These are phyloP conservation scores for Anas flavirostris DNA, from an alignment of 2,797 vertebrate species.

Conservation along the genomic window DNA sequence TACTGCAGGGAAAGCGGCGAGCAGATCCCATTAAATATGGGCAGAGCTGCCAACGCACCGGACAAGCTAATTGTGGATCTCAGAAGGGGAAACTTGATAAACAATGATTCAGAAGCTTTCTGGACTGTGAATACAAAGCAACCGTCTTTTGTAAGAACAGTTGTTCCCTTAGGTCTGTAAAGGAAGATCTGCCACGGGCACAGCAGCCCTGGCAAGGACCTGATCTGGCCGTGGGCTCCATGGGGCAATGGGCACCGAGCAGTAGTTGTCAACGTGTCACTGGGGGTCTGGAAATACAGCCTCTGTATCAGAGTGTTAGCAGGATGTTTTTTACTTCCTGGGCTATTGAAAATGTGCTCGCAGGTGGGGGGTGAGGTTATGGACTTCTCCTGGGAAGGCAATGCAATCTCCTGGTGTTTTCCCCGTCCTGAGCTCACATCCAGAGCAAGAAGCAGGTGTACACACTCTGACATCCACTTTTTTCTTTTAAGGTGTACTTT, in stretches of 20 bases:
- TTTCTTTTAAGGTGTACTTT: neutral
- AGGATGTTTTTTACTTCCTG: neutral
- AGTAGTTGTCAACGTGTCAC: neutral
- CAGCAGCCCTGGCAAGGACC: neutral
- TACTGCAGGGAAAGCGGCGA: too few species aligned
- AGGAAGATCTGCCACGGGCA: neutral
- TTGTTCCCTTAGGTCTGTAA: neutral
- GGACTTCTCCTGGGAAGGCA: neutral
- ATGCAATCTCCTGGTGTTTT: neutral
- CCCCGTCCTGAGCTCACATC: fast-evolving
- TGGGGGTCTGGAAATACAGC: neutral
- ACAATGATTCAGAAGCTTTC: neutral
- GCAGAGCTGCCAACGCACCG: neutral
- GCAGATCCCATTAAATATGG: neutral
- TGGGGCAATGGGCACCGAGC: neutral
- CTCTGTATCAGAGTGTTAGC: neutral
- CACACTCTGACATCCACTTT: neutral
- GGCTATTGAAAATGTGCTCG: neutral
- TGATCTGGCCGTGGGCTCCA: neutral
- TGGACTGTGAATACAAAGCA: neutral
- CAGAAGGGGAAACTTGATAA: neutral
- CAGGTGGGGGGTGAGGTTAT: neutral
- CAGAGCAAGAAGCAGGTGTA: neutral
- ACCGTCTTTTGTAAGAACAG: neutral
- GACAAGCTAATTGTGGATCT: neutral